Conservation (phyloP, 2,797 vertebrate species). For the Xenops minutus region DNA sequence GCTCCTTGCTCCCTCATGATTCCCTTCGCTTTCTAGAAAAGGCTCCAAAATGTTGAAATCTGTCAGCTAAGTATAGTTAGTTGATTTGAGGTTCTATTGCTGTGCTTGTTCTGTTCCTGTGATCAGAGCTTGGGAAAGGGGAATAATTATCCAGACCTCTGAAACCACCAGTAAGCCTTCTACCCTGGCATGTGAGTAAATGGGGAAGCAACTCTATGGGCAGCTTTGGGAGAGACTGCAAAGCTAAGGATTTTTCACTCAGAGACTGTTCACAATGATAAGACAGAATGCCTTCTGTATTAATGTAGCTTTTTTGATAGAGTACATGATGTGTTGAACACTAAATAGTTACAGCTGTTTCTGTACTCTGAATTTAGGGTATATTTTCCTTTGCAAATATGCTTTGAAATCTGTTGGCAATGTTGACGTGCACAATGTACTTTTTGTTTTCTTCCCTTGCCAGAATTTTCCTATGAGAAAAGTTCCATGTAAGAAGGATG, state of each 20-base stretch:
- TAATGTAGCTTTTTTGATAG: neutral
- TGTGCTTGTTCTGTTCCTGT: neutral
- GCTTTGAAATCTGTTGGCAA: neutral
- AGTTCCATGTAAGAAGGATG: constrained; percentile 89
- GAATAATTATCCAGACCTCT: neutral
- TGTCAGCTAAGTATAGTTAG: neutral
- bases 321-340: neutral
- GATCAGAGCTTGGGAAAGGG: neutral
- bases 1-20: neutral
- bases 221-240: neutral
- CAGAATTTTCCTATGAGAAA: constrained; percentile 87
- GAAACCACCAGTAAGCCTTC: neutral
- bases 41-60: neutral
- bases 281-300: neutral
- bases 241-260: neutral
- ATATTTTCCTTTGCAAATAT: constrained; percentile 17
- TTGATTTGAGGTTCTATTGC: neutral
- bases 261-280: neutral
- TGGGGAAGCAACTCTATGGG: neutral
- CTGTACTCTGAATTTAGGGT: neutral
- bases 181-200: neutral
- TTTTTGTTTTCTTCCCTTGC: constrained; percentile 41
- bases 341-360: neutral
- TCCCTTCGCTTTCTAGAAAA: neutral
- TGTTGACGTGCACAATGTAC: neutral